These are phyloP conservation scores for Chaunax sp. DNA, from an alignment of 2,797 vertebrate genomes.

Conservation along the genomic window DNA sequence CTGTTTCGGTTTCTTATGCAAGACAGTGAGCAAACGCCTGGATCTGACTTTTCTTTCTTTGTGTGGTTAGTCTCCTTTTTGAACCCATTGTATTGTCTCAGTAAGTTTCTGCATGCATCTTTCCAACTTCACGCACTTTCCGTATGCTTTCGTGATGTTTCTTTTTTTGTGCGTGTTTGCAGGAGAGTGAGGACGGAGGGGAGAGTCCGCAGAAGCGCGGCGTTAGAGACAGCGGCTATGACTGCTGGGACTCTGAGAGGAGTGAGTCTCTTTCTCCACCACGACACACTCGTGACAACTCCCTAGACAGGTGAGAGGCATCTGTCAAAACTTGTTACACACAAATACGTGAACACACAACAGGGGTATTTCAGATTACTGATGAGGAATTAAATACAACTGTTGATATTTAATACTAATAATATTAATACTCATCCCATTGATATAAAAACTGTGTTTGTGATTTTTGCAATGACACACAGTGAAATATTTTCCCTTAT, in stretches of 20 bases:
- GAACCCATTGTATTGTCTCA: not conserved
- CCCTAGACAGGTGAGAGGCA: constrained; percentile 89
- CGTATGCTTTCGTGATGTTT: constrained; percentile 5
- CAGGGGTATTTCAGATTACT: not conserved
- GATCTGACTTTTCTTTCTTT: not conserved
- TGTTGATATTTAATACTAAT: not conserved
- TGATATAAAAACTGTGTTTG: not conserved
- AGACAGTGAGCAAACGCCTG: constrained; percentile 3
- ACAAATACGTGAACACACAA: not conserved
- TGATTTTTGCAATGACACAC: too few relatives aligned
- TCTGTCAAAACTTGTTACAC: constrained; percentile 35
- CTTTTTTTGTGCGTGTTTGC: constrained; percentile 13
- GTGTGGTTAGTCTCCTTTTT: not conserved
- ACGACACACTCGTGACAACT: constrained; percentile 93
- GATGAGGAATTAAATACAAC: not conserved
- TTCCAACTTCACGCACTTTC: not conserved
- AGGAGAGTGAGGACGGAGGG: constrained; percentile 89
- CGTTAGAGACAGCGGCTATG: constrained; percentile 96
- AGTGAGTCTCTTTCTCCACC: constrained; percentile 96
- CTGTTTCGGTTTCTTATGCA: not conserved
- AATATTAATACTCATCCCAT: not conserved
- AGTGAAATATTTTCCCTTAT: constrained; percentile 4
- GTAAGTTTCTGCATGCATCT: not conserved
- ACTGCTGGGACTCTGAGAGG: constrained; percentile 97
- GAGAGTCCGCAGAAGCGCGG: constrained; percentile 89